Conservation (phyloP, 2,113 vertebrate genomes). For the Malurus melanocephalus region DNA sequence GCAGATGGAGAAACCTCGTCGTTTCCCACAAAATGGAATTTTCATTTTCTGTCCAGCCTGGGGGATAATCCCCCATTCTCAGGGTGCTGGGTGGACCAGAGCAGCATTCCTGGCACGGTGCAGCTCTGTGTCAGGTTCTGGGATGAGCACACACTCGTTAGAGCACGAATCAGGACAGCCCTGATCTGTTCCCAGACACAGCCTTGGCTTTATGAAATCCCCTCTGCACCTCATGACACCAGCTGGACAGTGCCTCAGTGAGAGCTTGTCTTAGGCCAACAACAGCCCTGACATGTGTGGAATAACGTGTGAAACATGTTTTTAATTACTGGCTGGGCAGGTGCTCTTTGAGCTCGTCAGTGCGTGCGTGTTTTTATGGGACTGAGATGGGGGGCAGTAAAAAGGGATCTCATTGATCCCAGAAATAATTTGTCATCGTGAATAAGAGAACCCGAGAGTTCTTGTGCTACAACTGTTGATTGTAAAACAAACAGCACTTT, state of each 20-base stretch:
- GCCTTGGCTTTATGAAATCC: conserved; percentile 1
- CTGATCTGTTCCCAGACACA: accelerated
- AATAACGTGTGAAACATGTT: not conserved
- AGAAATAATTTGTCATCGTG: not conserved
- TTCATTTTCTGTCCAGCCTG: not conserved
- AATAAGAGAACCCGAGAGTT: not conserved
- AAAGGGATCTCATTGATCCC: conserved; percentile 12
- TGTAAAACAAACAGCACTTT: conserved; percentile 33
- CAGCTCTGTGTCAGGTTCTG: not conserved
- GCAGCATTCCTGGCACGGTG: not conserved
- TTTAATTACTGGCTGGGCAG: conserved; percentile 5
- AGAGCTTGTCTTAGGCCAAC: not conserved
- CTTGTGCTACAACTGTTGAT: not conserved
- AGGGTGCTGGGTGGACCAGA: not conserved
- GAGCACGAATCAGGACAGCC: not conserved
- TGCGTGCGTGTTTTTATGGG: not conserved
- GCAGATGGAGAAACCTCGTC: not conserved
- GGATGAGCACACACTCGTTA: not conserved
- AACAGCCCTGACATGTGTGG: not conserved
- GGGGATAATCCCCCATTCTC: not conserved
- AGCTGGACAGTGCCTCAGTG: not conserved
- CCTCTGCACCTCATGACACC: conserved; percentile 16
- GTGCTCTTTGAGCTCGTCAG: not conserved
- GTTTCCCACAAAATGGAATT: not conserved
- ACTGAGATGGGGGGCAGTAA: not conserved